These are phyloP conservation scores for Panthera tigris DNA, from an alignment of 2,113 vertebrate species.

Conservation along the genomic window DNA sequence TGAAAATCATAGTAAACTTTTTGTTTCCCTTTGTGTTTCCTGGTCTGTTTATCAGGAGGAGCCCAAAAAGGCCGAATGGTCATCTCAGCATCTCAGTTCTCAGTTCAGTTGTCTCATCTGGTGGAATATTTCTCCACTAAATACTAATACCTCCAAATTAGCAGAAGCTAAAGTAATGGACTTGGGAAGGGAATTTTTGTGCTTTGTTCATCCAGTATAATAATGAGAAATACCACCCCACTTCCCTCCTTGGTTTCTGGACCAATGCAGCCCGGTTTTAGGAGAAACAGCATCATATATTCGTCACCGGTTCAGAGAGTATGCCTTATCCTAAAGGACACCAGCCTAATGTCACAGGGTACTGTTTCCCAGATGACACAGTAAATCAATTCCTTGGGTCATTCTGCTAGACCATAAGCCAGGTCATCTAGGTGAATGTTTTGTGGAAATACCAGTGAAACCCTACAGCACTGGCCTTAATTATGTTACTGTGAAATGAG, in stretches of 20 bases:
- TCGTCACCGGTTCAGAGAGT: conserved; percentile 6
- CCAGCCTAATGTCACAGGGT: neutral
- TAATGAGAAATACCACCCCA: neutral
- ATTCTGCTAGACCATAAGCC: neutral
- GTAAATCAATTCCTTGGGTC: neutral
- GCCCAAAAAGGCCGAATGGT: neutral
- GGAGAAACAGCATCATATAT: neutral
- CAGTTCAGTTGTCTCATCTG: neutral
- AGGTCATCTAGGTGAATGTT: neutral
- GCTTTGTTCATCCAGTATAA: neutral
- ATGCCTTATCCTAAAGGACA: conserved; percentile 11
- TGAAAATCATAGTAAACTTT: neutral
- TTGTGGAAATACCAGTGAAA: neutral
- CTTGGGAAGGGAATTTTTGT: neutral
- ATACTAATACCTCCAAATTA: neutral
- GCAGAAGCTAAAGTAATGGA: neutral
- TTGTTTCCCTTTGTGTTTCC: neutral
- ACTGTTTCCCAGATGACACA: neutral
- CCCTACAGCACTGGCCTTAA: neutral
- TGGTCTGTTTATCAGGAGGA: neutral
- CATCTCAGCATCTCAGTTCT: neutral
- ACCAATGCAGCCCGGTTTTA: neutral
- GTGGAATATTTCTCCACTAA: neutral
- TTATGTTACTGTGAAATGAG: conserved; percentile 8
- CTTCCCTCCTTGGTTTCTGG: neutral